A percentile compares a stretch with the other conserved stretches of the same genome.
Conservation (phyloP, 2,797 vertebrate genomes). For the Falco berigora region DNA sequence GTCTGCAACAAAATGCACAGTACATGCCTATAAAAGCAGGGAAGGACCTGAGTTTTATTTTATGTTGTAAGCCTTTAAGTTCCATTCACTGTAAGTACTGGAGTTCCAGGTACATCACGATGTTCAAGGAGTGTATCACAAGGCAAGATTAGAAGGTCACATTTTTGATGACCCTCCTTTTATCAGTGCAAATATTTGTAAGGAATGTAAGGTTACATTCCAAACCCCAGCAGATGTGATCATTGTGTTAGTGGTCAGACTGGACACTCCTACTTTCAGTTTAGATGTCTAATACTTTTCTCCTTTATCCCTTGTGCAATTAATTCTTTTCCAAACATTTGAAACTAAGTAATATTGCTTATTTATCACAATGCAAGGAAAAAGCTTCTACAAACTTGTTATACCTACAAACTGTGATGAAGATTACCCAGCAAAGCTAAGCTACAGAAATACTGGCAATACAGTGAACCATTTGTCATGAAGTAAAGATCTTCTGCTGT, state of each 20-base stretch:
- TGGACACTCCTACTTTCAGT: not conserved
- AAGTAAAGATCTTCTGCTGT: not conserved
- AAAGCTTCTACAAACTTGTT: not conserved
- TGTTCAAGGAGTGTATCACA: not conserved
- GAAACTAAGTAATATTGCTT: not conserved
- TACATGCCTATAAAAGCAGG: not conserved
- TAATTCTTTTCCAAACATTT: not conserved
- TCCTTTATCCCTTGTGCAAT: not conserved
- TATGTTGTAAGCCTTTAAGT: not conserved
- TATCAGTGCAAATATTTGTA: not conserved
- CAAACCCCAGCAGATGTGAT: not conserved
- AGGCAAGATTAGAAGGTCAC: not conserved
- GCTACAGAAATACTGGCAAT: not conserved
- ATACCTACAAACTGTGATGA: not conserved
- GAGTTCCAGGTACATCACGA: not conserved
- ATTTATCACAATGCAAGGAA: not conserved
- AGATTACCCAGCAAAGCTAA: not conserved
- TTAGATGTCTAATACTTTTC: not conserved
- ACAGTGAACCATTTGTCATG: not conserved
- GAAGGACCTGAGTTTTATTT: not conserved
- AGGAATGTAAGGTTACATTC: not conserved
- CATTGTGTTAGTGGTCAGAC: not conserved
- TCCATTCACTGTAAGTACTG: not conserved
- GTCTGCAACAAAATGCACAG: not conserved
- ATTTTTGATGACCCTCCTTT: not conserved